Evolutionary conservation across 2,888 invertebrate genomes (phyloP).

Genomic region (Drosophila pseudotakahashii): DNA sequence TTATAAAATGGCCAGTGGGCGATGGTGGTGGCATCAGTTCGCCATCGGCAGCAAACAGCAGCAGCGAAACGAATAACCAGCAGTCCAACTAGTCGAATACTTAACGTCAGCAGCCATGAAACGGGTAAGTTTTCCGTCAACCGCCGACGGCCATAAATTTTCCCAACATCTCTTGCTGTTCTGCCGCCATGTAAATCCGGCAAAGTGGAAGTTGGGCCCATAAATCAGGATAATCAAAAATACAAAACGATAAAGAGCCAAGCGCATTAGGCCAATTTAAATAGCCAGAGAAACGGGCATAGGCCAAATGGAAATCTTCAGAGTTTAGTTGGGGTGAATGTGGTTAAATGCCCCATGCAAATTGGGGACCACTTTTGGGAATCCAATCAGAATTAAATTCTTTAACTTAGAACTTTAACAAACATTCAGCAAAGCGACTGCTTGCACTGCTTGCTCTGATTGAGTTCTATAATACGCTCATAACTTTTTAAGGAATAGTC

Average conservation of each 20-base stretch:
- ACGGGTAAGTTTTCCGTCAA: constrained; percentile 62
- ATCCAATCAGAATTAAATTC: too few species aligned
- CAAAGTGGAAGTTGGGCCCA: constrained; percentile 39
- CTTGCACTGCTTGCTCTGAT: too few species aligned
- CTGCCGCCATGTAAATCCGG: constrained; percentile 48
- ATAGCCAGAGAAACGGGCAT: constrained; percentile 5
- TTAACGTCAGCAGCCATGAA: constrained; percentile 67
- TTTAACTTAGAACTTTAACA: too few species aligned
- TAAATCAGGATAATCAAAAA: constrained; percentile 61
- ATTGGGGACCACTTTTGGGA: too few species aligned
- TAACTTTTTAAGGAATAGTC: too few species aligned
- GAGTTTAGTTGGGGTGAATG: neutral
- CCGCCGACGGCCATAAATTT: constrained; percentile 56
- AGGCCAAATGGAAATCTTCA: constrained; percentile 3
- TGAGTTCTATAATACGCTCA: too few species aligned
- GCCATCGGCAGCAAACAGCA: constrained; percentile 28
- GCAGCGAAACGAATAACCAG: constrained; percentile 48
- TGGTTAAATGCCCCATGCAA: neutral
- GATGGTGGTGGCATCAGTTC: constrained; percentile 57
- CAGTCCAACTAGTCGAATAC: constrained; percentile 60
- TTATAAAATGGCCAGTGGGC: constrained; percentile 60
- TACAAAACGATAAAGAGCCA: constrained; percentile 54
- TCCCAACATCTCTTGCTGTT: constrained; percentile 17
- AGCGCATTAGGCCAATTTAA: constrained; percentile 55
- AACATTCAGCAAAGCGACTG: too few species aligned